Conservation (phyloP, 2,113 vertebrate species). For the Meleagris gallopavo region DNA sequence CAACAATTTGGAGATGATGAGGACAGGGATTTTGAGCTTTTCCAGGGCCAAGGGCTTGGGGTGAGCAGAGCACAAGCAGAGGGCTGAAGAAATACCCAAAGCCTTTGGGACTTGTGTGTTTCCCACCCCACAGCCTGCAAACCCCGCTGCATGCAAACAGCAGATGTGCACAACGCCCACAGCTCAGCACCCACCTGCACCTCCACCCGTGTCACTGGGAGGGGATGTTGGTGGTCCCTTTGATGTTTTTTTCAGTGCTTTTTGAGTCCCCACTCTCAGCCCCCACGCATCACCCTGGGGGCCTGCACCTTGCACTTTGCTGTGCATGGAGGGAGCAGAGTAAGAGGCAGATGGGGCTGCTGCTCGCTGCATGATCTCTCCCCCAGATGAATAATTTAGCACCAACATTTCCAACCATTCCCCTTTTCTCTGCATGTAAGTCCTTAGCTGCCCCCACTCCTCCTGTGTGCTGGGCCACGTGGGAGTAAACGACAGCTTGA, state of each 20-base stretch:
- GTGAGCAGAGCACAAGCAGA: not conserved
- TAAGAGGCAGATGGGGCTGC: not conserved
- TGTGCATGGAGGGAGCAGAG: not conserved
- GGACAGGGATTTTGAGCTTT: not conserved
- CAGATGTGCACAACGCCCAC: not conserved
- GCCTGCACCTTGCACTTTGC: not conserved
- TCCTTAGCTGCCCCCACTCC: not conserved
- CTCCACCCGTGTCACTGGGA: fast-evolving
- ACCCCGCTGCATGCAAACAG: not conserved
- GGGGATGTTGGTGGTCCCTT: not conserved
- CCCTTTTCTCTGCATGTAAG: not conserved
- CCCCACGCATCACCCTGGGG: fast-evolving
- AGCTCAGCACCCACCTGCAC: not conserved
- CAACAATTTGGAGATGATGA: too few relatives aligned
- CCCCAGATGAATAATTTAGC: fast-evolving
- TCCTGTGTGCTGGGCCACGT: not conserved
- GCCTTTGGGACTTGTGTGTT: not conserved
- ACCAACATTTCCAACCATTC: too few relatives aligned
- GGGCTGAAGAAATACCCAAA: not conserved
- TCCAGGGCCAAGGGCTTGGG: not conserved
- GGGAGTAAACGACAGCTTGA: not conserved
- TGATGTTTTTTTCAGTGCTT: not conserved
- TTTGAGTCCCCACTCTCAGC: too few relatives aligned
- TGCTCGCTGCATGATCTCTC: not conserved
- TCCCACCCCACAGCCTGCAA: not conserved